Evolutionary conservation across 2,113 vertebrate genomes (phyloP), one percentile per base, ranked within the genome.

Genomic region (Salvelinus namaycush): DNA sequence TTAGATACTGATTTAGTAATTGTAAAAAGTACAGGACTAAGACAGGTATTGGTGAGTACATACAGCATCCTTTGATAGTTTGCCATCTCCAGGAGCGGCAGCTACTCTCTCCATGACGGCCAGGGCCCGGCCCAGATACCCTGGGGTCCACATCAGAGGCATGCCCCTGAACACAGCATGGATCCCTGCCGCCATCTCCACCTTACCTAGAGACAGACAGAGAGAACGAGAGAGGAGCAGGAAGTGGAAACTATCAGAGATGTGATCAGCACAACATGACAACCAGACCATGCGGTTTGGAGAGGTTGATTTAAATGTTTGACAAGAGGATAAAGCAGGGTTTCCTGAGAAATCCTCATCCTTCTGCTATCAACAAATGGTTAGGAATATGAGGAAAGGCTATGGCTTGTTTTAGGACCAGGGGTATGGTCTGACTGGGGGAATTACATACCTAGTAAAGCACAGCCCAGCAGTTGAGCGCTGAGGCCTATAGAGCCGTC

Each of bases 121-220:
- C 80, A 99, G 90, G 1, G 94, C 94, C 90, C 92, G 92, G 74
- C 85, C 83, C 13, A 99, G 86, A 86, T 98, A 98, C 5, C 97
- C 97, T 0, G 93, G 93, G 3, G 70, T 94, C 98, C 98, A 99
- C 59, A 93, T 92, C 34, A 99, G 91, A 22, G 97, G 98, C 95
- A 97, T 96, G 64, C 95, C 82, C 64, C 90, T 93, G 84, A 97
- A 99, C 1, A 98, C 96, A 0, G 94, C 93, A 73, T 93, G 92
- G 2, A 99, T 93, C 20, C 97, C 98, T 54, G 91, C 88, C 76
- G 85, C 87, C 80, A 96, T 78, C 68, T 99, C 98, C 79, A 97
- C 94, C 82, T 97, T 97, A 22, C 97, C 98, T 99, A 79, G 12
- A 76, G 7, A 27, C 20, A 20, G 64, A 74, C 34, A 39, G 39